Evolutionary conservation across 2,888 invertebrate species (phyloP).

Genomic region (Amblyjoppa proteus): DNA sequence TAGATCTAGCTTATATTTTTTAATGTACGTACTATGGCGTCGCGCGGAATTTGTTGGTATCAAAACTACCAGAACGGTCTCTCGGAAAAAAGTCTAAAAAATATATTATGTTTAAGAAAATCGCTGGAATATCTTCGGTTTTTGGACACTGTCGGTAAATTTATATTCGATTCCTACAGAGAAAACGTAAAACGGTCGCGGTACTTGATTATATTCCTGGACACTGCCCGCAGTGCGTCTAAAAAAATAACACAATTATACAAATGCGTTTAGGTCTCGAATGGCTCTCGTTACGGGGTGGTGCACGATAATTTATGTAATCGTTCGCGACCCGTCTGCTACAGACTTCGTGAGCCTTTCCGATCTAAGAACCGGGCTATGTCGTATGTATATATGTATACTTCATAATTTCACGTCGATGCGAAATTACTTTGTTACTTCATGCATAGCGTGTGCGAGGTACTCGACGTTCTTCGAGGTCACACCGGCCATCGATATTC

Average conservation of each 20-base stretch:
- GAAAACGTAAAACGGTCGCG: constrained; percentile 10
- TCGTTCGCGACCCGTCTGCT: constrained; percentile 10
- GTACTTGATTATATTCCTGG: constrained; percentile 6
- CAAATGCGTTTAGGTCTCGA: constrained; percentile 71
- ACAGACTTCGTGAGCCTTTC: constrained; percentile 14
- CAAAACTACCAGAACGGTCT: background rate
- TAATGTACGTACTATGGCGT: constrained; percentile 1
- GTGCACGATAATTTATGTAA: constrained; percentile 38
- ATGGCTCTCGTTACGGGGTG: constrained; percentile 26
- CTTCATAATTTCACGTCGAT: background rate
- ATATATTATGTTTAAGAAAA: constrained; percentile 16
- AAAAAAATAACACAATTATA: constrained; percentile 73
- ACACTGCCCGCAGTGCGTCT: constrained; percentile 78
- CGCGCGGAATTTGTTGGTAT: background rate
- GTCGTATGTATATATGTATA: background rate
- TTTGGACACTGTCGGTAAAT: constrained; percentile 9
- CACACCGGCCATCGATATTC: constrained; percentile 99
- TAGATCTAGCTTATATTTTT: constrained; percentile 12
- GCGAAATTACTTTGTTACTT: constrained; percentile 91
- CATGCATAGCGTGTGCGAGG: constrained; percentile 96
- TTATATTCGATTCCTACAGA: background rate
- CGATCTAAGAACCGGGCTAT: constrained; percentile 46
- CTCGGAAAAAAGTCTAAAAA: background rate
- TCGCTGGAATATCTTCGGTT: constrained; percentile 38
- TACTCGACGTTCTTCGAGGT: constrained; percentile 98